Conservation (phyloP, 1,140 invertebrate genomes). For the Drosophila nigromelanica region DNA sequence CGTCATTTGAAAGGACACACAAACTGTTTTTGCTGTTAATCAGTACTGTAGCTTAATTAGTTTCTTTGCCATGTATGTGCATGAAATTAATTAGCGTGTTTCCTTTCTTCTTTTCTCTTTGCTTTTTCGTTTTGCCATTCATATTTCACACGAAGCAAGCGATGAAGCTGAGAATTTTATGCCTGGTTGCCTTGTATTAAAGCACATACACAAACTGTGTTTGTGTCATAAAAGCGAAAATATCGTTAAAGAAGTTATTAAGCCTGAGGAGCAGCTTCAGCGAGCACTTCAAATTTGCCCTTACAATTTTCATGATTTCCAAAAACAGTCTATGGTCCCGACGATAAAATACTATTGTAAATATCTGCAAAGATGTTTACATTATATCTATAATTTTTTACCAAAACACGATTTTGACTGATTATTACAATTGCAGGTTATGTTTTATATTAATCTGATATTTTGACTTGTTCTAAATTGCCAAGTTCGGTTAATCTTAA, state of each 20-base stretch:
- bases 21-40: constrained; percentile 69
- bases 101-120: constrained; percentile 1
- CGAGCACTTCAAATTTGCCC: too few relatives aligned
- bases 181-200: constrained; percentile 6
- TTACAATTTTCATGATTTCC: too few relatives aligned
- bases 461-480: too few relatives aligned
- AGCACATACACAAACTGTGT: constrained; percentile 3
- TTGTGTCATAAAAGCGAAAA: neutral
- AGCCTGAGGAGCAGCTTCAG: neutral
- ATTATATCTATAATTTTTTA: too few relatives aligned
- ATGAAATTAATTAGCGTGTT: constrained; percentile 74
- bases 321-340: neutral
- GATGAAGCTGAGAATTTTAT: constrained; percentile 2
- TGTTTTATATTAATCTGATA: too few relatives aligned
- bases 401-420: too few relatives aligned
- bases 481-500: too few relatives aligned
- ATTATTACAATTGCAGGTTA: too few relatives aligned
- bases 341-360: neutral
- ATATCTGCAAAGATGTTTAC: too few relatives aligned
- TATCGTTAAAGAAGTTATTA: neutral
- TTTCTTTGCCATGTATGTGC: constrained; percentile 67
- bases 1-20: constrained; percentile 63
- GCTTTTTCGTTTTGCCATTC: constrained; percentile 2
- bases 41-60: constrained; percentile 74
- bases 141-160: constrained; percentile 17